These are phyloP conservation scores for Zeuzera pyrina DNA, from an alignment of 2,888 invertebrate genomes.

Conservation along the genomic window DNA sequence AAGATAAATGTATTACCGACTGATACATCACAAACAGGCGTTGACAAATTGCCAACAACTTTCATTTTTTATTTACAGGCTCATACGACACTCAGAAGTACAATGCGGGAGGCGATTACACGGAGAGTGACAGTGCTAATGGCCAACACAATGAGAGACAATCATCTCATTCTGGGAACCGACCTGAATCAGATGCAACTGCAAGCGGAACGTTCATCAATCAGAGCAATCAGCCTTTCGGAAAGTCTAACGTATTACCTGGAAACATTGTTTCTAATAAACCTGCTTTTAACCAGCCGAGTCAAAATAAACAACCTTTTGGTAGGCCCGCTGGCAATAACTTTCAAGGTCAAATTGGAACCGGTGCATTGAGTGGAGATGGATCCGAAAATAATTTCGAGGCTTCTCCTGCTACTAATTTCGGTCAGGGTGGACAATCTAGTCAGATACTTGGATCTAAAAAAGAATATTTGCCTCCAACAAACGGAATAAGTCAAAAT, in stretches of 20 bases:
- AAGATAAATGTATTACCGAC: conserved; percentile 48
- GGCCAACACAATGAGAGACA: conserved; percentile 35
- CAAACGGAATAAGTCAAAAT: conserved; percentile 11
- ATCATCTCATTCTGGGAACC: conserved; percentile 33
- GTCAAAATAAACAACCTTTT: too few relatives aligned
- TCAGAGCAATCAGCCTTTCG: conserved; percentile 33
- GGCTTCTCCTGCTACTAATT: conserved; percentile 13
- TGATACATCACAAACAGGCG: conserved; percentile 33
- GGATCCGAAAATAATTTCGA: too few relatives aligned
- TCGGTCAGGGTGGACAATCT: conserved; percentile 16
- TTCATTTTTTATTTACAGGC: conserved; percentile 68
- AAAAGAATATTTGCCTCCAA: conserved; percentile 32
- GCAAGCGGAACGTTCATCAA: conserved; percentile 35
- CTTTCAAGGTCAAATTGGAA: conserved; percentile 12
- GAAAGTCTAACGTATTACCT: conserved; percentile 7
- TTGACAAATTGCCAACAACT: conserved; percentile 58
- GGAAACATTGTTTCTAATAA: too few relatives aligned
- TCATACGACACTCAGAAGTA: conserved; percentile 59
- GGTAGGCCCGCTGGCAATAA: conserved; percentile 17
- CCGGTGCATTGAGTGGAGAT: conserved; percentile 10
- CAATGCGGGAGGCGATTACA: conserved; percentile 51
- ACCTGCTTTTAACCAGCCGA: too few relatives aligned
- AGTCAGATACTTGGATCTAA: conserved; percentile 17
- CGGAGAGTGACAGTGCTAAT: conserved; percentile 32
- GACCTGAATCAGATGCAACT: conserved; percentile 29